Percentiles rank a stretch among this genome's conserved stretches.
Conservation (phyloP, 2,113 vertebrate genomes). For the Heteronetta atricapilla region DNA sequence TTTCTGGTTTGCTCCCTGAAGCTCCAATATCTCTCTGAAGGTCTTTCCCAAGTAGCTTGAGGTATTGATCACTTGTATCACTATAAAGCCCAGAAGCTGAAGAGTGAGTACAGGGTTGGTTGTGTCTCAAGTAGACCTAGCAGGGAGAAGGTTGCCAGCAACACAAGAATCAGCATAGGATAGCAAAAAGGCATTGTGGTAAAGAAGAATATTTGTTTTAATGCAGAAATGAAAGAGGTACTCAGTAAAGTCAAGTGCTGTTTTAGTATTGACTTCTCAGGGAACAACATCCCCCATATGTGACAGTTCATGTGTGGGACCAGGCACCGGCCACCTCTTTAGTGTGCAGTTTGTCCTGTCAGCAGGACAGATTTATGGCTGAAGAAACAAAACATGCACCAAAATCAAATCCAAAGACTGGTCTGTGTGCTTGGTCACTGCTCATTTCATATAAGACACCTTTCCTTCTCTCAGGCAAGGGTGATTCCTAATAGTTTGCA, state of each 20-base stretch:
- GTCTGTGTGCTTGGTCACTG: fast-evolving
- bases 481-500: neutral
- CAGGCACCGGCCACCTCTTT: neutral
- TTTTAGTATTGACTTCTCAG: neutral
- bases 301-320: fast-evolving
- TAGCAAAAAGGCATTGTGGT: neutral
- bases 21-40: neutral
- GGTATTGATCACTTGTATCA: neutral
- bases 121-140: neutral
- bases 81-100: neutral
- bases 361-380: neutral
- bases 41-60: fast-evolving
- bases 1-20: neutral
- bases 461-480: neutral
- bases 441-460: neutral
- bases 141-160: neutral
- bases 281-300: neutral
- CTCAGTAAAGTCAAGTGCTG: neutral
- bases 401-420: neutral
- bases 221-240: neutral
- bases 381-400: neutral
- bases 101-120: neutral
- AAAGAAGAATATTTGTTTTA: neutral
- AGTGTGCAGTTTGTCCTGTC: neutral
- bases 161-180: neutral